phyloP scores from a whole-genome alignment of 2,888 invertebrate species.

The Cremastinae sp. region DNA sequence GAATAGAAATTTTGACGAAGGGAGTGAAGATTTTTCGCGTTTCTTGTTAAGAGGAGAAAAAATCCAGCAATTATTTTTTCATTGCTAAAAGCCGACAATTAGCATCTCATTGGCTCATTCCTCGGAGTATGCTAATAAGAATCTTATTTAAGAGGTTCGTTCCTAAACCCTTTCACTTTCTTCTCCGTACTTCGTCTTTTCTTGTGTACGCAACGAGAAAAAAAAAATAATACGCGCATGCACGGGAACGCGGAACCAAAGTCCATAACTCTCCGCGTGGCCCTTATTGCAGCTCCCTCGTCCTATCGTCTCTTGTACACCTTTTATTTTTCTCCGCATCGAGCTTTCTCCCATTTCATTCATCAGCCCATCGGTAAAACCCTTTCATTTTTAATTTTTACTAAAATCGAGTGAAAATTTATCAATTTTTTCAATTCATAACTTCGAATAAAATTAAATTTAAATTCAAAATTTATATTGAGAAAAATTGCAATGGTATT shows the following conservation, averaged over 20 bases:
- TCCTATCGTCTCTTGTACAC: not conserved
- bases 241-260: constrained; percentile 17
- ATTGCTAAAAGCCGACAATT: constrained; percentile 75
- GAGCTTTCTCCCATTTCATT: no score
- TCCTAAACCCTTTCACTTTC: constrained; percentile 60
- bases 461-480: no score
- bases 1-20: constrained; percentile 13
- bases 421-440: no score
- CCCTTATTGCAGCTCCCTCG: not conserved
- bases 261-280: constrained; percentile 29
- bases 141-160: constrained; percentile 73
- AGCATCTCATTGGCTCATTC: constrained; percentile 79
- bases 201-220: constrained; percentile 27
- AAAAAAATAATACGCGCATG: constrained; percentile 6
- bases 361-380: no score
- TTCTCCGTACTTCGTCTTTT: constrained; percentile 40
- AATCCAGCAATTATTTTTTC: constrained; percentile 71
- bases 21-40: constrained; percentile 5
- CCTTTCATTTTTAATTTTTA: no score
- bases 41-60: constrained; percentile 46
- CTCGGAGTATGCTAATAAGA: constrained; percentile 75
- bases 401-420: no score
- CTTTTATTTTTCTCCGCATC: constrained; percentile 28
- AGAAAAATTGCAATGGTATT: no score
- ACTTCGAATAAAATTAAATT: no score